Percentiles rank a stretch among this genome's conserved stretches.
Conservation (phyloP, 2,797 vertebrate genomes). For the Syngnathus rostellatus region DNA sequence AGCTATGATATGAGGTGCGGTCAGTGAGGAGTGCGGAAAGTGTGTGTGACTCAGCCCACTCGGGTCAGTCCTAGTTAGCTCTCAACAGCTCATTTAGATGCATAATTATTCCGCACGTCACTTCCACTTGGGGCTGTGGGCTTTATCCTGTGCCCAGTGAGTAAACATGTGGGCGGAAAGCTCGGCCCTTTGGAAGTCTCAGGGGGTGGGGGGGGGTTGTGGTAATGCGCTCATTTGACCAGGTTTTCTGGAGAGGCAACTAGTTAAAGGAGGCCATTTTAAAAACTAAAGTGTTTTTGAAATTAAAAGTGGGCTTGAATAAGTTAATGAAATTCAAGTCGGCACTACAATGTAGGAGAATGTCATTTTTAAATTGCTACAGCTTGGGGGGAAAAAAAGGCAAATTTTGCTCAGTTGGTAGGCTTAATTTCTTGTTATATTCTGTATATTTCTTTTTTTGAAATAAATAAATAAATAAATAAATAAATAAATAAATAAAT, state of each 20-base stretch:
- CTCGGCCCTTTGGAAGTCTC: slow-evolving; percentile 21
- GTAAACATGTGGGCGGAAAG: slow-evolving; percentile 42
- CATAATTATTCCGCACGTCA: slow-evolving; percentile 47
- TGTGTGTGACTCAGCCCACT: slow-evolving; percentile 17
- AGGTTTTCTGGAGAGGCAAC: neutral
- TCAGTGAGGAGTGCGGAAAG: slow-evolving; percentile 10
- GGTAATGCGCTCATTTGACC: neutral
- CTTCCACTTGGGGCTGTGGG: slow-evolving; percentile 24
- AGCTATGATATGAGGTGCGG: slow-evolving; percentile 3
- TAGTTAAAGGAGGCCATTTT: neutral
- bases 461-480: too few relatives aligned
- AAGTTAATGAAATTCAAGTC: too few relatives aligned
- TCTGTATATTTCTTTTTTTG: too few relatives aligned
- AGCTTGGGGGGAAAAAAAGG: too few relatives aligned
- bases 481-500: too few relatives aligned
- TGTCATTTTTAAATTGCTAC: too few relatives aligned
- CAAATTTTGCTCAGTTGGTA: too few relatives aligned
- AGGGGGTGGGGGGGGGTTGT: neutral
- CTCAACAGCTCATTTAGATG: slow-evolving; percentile 28
- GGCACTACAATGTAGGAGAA: too few relatives aligned
- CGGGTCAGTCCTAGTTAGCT: slow-evolving; percentile 25
- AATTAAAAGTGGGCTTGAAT: too few relatives aligned
- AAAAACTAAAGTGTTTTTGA: too few relatives aligned
- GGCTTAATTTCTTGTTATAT: too few relatives aligned
- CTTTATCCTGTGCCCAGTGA: slow-evolving; percentile 34